Conservation (phyloP, 2,888 invertebrate species). For the Macrophya alboannulata region DNA sequence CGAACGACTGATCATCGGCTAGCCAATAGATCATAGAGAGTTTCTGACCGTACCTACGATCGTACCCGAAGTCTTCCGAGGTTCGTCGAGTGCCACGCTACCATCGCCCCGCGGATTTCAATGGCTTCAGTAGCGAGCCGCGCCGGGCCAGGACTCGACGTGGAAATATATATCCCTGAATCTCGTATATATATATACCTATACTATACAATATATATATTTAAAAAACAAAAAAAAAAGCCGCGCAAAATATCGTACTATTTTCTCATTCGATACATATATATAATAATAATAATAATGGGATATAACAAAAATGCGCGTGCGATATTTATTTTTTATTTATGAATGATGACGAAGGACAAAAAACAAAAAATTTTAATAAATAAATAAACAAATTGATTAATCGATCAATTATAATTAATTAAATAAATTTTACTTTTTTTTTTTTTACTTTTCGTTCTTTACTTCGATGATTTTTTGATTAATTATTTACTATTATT, state of each 20-base stretch:
- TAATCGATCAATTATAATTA: too few species aligned
- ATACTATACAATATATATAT: background rate
- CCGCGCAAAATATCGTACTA: background rate
- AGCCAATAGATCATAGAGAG: conserved; percentile 22
- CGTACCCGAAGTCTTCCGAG: conserved; percentile 59
- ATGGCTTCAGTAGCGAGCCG: conserved; percentile 78
- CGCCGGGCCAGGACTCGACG: conserved; percentile 76
- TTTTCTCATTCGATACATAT: background rate
- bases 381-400: too few species aligned
- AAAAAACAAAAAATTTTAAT: background rate
- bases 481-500: too few species aligned
- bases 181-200: background rate
- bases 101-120: conserved; percentile 71
- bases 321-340: background rate
- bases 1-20: background rate
- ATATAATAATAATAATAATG: background rate
- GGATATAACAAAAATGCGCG: background rate
- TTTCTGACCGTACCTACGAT: background rate
- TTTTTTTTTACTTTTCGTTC: too few species aligned
- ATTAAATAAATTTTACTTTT: too few species aligned
- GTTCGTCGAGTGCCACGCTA: conserved; percentile 68
- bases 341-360: background rate
- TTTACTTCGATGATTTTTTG: too few species aligned
- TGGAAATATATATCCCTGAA: conserved; percentile 59
- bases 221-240: background rate